phyloP scores from a whole-genome alignment of 2,113 vertebrate genomes.

The Odocoileus hemionus region DNA sequence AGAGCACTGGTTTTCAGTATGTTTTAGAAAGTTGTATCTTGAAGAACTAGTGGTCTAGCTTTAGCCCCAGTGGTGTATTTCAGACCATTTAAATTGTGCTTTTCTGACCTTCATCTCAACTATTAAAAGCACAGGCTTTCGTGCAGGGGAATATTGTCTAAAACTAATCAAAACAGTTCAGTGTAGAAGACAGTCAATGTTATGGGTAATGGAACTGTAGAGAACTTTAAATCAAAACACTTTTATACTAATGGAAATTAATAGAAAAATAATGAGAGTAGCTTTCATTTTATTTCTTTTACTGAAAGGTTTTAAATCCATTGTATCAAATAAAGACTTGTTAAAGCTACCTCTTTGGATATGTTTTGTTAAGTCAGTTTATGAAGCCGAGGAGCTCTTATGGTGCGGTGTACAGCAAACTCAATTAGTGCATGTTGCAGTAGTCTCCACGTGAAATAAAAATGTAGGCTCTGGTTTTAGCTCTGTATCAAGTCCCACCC shows the following conservation, averaged over 20 bases:
- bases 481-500: neutral
- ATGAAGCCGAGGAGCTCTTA: neutral
- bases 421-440: fast-evolving
- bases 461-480: neutral
- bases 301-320: neutral
- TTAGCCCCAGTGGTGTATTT: neutral
- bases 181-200: neutral
- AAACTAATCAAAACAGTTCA: neutral
- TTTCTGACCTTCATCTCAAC: neutral
- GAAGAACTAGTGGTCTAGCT: neutral
- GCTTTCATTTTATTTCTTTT: neutral
- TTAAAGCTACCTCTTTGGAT: neutral
- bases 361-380: neutral
- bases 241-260: neutral
- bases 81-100: neutral
- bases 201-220: neutral
- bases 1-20: fast-evolving
- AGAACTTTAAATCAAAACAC: neutral
- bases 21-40: neutral
- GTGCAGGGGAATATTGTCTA: neutral
- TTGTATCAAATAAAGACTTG: neutral
- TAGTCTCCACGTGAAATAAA: neutral
- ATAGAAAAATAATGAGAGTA: neutral
- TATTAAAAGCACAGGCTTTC: neutral
- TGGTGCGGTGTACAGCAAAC: neutral